These are phyloP conservation scores for Monoplex corrugatus DNA, from an alignment of 2,888 invertebrate genomes.

Conservation along the genomic window DNA sequence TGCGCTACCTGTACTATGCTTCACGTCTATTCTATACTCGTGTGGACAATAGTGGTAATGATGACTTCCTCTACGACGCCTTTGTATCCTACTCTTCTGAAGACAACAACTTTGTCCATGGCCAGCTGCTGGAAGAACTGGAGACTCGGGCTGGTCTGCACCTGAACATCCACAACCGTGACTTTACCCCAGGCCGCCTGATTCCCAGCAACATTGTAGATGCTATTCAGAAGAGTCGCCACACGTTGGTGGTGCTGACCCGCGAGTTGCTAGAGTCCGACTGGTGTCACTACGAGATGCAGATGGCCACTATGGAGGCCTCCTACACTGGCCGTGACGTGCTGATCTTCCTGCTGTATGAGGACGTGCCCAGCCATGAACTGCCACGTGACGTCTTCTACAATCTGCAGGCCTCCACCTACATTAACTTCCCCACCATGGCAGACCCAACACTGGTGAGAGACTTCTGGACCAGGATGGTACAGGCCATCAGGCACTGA, in stretches of 20 bases:
- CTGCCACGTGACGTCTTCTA: constrained; percentile 47
- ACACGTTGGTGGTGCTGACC: constrained; percentile 49
- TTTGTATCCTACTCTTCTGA: constrained; percentile 49
- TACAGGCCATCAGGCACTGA: constrained; percentile 25
- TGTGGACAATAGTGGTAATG: background rate
- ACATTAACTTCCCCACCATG: constrained; percentile 45
- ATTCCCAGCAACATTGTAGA: constrained; percentile 49
- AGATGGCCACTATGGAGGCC: constrained; percentile 55
- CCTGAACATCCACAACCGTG: constrained; percentile 50
- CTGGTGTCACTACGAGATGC: constrained; percentile 53
- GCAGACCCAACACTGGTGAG: constrained; percentile 4
- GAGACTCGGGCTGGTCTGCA: constrained; percentile 36
- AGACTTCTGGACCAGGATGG: constrained; percentile 41
- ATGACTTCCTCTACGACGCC: constrained; percentile 42
- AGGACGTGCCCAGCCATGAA: constrained; percentile 48
- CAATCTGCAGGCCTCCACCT: constrained; percentile 49
- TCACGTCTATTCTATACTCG: constrained; percentile 36
- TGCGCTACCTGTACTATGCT: constrained; percentile 49
- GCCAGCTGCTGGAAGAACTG: constrained; percentile 30
- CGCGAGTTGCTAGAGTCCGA: constrained; percentile 41
- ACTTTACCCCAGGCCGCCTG: constrained; percentile 45
- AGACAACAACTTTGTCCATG: constrained; percentile 46
- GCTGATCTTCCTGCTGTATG: constrained; percentile 51
- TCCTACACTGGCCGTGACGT: constrained; percentile 49
- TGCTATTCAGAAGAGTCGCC: constrained; percentile 51